A percentile compares a stretch with the other conserved stretches of the same genome.
Conservation (phyloP, 1,140 invertebrate genomes). For the Zaprionus tsacasi region DNA sequence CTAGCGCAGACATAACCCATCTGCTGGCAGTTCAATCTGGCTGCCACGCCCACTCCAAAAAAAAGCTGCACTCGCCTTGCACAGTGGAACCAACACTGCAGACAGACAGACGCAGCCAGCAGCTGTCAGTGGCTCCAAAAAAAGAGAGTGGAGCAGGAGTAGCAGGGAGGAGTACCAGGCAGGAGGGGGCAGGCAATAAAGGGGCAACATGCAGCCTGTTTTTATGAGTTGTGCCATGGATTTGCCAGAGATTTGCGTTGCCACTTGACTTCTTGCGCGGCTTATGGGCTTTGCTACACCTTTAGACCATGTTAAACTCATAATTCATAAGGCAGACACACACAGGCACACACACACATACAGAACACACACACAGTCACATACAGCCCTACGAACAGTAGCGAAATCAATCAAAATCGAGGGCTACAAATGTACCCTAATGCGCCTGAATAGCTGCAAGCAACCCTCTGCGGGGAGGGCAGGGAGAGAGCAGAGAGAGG, state of each 20-base stretch:
- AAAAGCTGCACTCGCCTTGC: slow-evolving; percentile 41
- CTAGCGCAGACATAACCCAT: slow-evolving; percentile 73
- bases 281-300: slow-evolving; percentile 53
- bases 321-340: slow-evolving; percentile 57
- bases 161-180: no score
- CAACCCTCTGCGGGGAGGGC: slow-evolving; percentile 15
- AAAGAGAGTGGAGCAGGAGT: no score
- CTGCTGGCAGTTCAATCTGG: slow-evolving; percentile 68
- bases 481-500: background rate
- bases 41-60: slow-evolving; percentile 50
- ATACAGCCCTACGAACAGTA: background rate
- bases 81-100: slow-evolving; percentile 47
- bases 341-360: background rate
- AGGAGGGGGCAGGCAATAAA: background rate
- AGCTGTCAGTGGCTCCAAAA: no score
- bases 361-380: background rate
- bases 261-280: slow-evolving; percentile 65
- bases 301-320: slow-evolving; percentile 51
- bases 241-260: slow-evolving; percentile 17
- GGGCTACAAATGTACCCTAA: slow-evolving; percentile 66
- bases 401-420: slow-evolving; percentile 65
- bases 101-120: background rate
- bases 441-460: slow-evolving; percentile 33
- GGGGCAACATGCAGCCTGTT: slow-evolving; percentile 4
- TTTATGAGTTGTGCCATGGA: slow-evolving; percentile 19